Conservation (phyloP, 2,113 vertebrate species). For the Progne subis region DNA sequence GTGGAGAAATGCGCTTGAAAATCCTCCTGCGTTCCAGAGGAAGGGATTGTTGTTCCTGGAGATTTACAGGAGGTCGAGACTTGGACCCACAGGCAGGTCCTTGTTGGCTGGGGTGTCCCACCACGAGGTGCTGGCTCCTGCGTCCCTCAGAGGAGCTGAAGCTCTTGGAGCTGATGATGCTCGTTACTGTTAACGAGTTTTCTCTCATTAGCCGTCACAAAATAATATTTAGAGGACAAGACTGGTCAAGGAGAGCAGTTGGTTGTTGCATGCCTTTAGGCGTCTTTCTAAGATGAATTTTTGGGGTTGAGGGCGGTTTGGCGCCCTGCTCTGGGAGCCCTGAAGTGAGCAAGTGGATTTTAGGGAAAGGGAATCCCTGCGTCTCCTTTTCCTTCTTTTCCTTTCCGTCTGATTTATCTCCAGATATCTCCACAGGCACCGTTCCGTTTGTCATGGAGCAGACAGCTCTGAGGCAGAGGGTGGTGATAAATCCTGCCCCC, state of each 20-base stretch:
- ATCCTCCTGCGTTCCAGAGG: neutral
- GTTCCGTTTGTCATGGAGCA: fast-evolving
- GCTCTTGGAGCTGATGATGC: neutral
- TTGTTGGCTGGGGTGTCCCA: neutral
- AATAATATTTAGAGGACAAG: neutral
- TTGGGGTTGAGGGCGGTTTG: neutral
- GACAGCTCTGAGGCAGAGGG: neutral
- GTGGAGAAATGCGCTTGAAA: neutral
- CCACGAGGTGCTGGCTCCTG: neutral
- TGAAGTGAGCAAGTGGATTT: neutral
- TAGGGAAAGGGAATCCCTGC: neutral
- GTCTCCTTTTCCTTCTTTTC: neutral
- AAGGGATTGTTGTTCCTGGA: neutral
- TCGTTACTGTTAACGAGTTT: fast-evolving
- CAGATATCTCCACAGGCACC: fast-evolving
- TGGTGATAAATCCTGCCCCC: neutral
- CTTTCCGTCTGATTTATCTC: neutral
- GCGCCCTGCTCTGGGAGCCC: neutral
- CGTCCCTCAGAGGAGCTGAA: neutral
- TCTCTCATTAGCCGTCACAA: too few species aligned
- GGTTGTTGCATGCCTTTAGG: neutral
- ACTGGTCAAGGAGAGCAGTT: neutral
- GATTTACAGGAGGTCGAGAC: neutral
- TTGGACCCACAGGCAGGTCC: fast-evolving
- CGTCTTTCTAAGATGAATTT: neutral